Evolutionary conservation across 1,140 invertebrate genomes (phyloP).

Genomic region (Bombus sylvicola): DNA sequence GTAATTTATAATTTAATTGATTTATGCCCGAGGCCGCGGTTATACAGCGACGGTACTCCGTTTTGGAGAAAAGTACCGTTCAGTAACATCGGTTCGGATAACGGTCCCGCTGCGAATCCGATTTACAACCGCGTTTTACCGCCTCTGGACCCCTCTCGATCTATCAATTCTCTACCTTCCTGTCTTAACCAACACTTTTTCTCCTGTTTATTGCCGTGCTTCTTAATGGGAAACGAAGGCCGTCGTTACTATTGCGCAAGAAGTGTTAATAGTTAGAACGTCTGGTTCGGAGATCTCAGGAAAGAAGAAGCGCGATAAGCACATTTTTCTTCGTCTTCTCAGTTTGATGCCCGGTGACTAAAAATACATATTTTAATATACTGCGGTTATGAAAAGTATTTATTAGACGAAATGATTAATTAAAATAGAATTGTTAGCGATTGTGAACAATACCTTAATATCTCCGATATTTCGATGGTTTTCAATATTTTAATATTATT

Average conservation of each 20-base stretch:
- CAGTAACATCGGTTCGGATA: slow-evolving; percentile 70
- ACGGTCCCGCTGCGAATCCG: slow-evolving; percentile 52
- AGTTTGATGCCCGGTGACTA: neutral
- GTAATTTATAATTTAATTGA: slow-evolving; percentile 82
- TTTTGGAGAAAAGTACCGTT: slow-evolving; percentile 72
- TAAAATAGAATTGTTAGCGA: no score
- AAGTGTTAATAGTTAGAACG: neutral
- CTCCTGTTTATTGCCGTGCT: neutral
- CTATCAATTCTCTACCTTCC: neutral
- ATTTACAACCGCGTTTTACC: slow-evolving; percentile 34
- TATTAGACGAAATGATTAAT: no score
- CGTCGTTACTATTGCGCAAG: neutral
- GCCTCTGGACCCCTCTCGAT: neutral
- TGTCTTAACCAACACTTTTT: neutral
- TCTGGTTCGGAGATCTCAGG: neutral
- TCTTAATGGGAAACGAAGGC: neutral
- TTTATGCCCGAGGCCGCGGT: slow-evolving; percentile 66
- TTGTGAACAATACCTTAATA: no score
- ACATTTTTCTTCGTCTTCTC: no score
- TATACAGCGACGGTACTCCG: slow-evolving; percentile 40
- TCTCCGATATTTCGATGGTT: no score
- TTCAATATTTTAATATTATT: no score
- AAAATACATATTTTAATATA: neutral
- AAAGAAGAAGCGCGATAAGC: neutral
- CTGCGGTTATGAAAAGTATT: neutral